These are phyloP conservation scores for Tenthredo notha DNA, from an alignment of 2,888 invertebrate genomes.

Conservation along the genomic window DNA sequence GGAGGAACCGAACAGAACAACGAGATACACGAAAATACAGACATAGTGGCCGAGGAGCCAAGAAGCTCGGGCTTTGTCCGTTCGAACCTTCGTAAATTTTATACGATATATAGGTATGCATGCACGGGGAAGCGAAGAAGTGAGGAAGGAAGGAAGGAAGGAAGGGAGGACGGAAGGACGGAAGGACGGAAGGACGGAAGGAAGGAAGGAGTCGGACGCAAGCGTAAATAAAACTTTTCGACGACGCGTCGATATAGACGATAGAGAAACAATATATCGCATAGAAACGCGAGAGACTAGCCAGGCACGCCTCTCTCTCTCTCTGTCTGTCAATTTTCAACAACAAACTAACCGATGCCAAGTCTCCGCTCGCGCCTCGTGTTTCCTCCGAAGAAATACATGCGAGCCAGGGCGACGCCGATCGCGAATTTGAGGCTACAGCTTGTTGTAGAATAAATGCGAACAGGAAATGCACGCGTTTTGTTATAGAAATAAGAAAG, in stretches of 20 bases:
- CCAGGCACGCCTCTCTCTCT: not conserved
- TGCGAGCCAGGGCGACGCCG: not conserved
- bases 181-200: not conserved
- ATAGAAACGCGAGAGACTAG: not conserved
- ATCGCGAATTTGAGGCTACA: not conserved
- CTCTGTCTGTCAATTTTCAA: not conserved
- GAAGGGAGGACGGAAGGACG: not conserved
- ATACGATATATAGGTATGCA: not conserved
- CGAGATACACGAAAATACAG: conserved; percentile 1
- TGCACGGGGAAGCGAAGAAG: not conserved
- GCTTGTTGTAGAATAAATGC: not conserved
- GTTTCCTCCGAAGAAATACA: not conserved
- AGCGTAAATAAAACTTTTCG: conserved; percentile 17
- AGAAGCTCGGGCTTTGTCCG: not conserved
- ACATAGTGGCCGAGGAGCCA: not conserved
- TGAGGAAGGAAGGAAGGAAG: not conserved
- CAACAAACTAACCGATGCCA: conserved; percentile 12
- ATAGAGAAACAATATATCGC: not conserved
- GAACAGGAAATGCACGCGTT: not conserved
- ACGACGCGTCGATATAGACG: not conserved
- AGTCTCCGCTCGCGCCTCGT: conserved; percentile 23
- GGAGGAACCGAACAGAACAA: not conserved
- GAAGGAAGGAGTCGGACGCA: not conserved
- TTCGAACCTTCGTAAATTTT: not conserved
- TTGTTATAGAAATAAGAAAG: not conserved